Percentiles rank a stretch among this genome's conserved stretches.
phyloP scores from a whole-genome alignment of 2,113 vertebrate species.

The Pomatostomus ruficeps region DNA sequence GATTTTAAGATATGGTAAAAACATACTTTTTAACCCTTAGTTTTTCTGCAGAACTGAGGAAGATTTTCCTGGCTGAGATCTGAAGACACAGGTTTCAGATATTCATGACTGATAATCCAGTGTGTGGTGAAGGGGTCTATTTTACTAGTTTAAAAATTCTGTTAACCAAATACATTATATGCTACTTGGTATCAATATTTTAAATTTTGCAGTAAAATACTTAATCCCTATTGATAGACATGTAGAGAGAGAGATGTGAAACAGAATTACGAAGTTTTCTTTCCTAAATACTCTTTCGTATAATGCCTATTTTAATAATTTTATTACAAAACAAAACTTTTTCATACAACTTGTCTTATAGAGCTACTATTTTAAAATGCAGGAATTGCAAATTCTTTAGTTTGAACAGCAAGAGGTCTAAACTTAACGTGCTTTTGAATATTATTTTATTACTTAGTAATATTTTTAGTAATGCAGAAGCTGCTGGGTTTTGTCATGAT shows the following conservation, averaged over 20 bases:
- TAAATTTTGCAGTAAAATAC: background rate
- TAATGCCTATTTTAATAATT: background rate
- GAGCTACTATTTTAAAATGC: background rate
- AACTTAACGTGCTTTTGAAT: slow-evolving; percentile 15
- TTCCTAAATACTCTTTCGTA: background rate
- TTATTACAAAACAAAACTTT: slow-evolving; percentile 8
- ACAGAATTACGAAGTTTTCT: background rate
- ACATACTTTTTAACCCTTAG: background rate
- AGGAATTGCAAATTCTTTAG: background rate
- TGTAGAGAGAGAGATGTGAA: background rate
- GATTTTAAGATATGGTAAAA: background rate
- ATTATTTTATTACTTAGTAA: slow-evolving; percentile 38
- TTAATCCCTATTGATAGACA: background rate
- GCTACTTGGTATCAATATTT: background rate
- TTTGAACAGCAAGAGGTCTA: background rate
- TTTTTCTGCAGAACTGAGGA: background rate
- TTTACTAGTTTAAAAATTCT: background rate
- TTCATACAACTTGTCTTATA: background rate
- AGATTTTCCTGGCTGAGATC: background rate
- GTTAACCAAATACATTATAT: background rate
- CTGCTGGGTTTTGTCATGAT: no score
- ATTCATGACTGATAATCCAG: background rate
- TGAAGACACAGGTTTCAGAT: background rate
- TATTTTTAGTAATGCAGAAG: slow-evolving; percentile 27
- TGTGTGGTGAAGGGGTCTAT: background rate